A percentile compares a stretch with the other conserved stretches of the same genome.
Conservation (phyloP, 2,113 vertebrate species). For the Cebidichthys violaceus region DNA sequence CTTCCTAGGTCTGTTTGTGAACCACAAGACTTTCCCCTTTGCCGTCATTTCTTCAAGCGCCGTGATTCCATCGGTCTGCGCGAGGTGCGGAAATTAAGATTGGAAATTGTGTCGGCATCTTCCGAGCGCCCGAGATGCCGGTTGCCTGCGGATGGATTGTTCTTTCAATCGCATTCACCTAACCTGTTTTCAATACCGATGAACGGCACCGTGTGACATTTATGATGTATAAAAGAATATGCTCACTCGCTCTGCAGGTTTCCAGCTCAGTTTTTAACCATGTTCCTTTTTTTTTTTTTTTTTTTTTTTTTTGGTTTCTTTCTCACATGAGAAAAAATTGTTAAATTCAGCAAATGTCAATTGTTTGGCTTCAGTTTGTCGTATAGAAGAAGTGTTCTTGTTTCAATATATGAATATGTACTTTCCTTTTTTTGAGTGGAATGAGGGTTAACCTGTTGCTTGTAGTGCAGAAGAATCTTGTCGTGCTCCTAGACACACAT, state of each 20-base stretch:
- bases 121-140: conserved; percentile 26
- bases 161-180: conserved; percentile 24
- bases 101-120: conserved; percentile 27
- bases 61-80: conserved; percentile 49
- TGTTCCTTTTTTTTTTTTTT: conserved; percentile 10
- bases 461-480: conserved; percentile 4
- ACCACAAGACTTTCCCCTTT: conserved; percentile 64
- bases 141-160: conserved; percentile 32
- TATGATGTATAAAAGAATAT: conserved; percentile 16
- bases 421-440: conserved; percentile 17
- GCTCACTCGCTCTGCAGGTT: conserved; percentile 41
- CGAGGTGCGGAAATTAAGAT: not conserved
- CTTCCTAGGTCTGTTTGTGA: conserved; percentile 70
- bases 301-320: conserved; percentile 34
- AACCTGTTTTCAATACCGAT: conserved; percentile 29
- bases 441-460: conserved; percentile 11
- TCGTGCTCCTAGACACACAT: not conserved
- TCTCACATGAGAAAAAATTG: conserved; percentile 3
- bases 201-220: conserved; percentile 22
- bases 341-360: conserved; percentile 34
- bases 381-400: conserved; percentile 25
- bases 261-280: conserved; percentile 37
- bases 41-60: conserved; percentile 47
- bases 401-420: conserved; percentile 16
- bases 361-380: conserved; percentile 31